Base-by-base conservation (phyloP, 2,888 invertebrate species). In the Baccha elongata region DNA sequence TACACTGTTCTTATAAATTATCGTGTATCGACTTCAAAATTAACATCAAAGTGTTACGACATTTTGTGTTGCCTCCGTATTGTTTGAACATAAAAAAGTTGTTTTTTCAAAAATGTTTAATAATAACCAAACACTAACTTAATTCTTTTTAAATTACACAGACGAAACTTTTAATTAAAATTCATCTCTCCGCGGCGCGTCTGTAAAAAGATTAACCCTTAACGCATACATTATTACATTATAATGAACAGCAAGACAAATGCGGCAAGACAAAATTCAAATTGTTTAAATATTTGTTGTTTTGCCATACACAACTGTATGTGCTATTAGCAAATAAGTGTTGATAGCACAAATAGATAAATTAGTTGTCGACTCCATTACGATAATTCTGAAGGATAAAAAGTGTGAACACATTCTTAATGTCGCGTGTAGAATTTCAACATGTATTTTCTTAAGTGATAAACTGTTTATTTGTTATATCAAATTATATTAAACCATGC, bases 211-310 rank as follows among this genome's bases (percentile, higher is more conserved):
- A 62, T 53, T 26, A 68, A 62, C 69, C 52, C 60, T 46, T 52
- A 53, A 58, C 42, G 29, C 40, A n/a, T n/a, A n/a, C n/a, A n/a
- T n/a, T n/a, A n/a, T 50, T 42, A 65, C 40, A 21, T 26, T 1
- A 50, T 29, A 19, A 8, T 1, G 21, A 3, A 21, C 3, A 35
- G 17, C n/a, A 65, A 40, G 65, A 52, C 65, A 65, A 42, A 65
- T 32, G 37, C 53, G 42, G 40, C 53, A 42, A 44, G 53, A 8
- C 26, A 29, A 44, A 44, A 58, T 75, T 71, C 58, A 71, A 81
- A 69, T 71, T 75, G 75, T 74, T 80, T 64, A 80, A 80, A 74
- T 75, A 81, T 81, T 75, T 81, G 50, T 44, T 26, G 29, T 68
- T 60, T 52, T 50, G 64, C 52, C 75, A 69, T 29, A 48, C 13